Base-by-base conservation (phyloP, 1,140 invertebrate species). In the Drosophila hydei region DNA sequence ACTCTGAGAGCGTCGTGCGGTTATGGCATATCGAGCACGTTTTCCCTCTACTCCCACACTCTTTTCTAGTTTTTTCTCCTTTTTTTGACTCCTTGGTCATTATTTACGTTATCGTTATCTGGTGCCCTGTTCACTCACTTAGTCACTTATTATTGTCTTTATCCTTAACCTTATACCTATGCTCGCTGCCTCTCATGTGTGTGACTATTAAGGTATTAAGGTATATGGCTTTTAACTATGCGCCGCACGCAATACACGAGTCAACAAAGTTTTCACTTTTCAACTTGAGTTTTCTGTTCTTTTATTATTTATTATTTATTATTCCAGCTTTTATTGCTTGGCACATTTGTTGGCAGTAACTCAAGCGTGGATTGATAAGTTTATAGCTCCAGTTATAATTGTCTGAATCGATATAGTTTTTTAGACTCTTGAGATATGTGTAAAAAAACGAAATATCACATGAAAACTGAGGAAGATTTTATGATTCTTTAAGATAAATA, bases 11-110 rank as follows among this genome's bases (percentile, higher is more conserved):
- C 52, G 38, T 56, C 38, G 54, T 75, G 81, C 61, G 80, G 80
- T 85, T 87, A 87, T 85, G 80, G 77, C 87, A 87, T 85, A 85
- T 87, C 81, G 81, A 87, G 81, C 80, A 87, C 80, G 80, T 85
- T 62, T 71, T 45, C 30, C 33, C 14, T 14, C 21, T 12, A 23
- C 55, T 23, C 55, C 36, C 33, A 50, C 38, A 38, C 4, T n/a
- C 0, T 14, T 38, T 38, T 38, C n/a, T 7, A 40, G 21, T 30
- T 65, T 52, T 73, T 64, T 33, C 11, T 7, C 2, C n/a, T 30
- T 23, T 65, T 40, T 70, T 55, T 48, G 55, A 56, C 38, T 56
- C 56, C 47, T 64, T 21, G 84, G 85, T 75, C 84, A 79, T 88
- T 89, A 88, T 88, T 89, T 77, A 89, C 76, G 76, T 75, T 79